A percentile compares a stretch with the other conserved stretches of the same genome.
Conservation (phyloP, 1,140 invertebrate species). For the Caenorhabditis tropicalis region DNA sequence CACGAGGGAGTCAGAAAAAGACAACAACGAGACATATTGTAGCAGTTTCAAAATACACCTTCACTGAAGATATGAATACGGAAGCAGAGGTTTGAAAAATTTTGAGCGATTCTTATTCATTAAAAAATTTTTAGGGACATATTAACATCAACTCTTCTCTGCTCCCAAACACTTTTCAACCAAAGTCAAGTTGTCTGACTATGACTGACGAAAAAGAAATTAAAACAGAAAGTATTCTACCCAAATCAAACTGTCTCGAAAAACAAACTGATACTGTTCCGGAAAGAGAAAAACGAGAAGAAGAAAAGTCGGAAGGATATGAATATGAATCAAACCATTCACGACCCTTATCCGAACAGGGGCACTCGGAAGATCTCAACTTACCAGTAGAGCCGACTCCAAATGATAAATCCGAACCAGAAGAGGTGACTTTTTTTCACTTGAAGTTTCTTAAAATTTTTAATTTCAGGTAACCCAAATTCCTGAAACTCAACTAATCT, state of each 20-base stretch:
- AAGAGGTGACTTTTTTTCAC: not conserved
- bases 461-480: not conserved
- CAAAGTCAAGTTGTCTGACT: not conserved
- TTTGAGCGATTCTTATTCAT: not conserved
- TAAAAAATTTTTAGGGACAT: not conserved
- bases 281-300: not conserved
- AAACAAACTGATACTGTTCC: not conserved
- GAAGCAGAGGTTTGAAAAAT: not conserved
- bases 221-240: not conserved
- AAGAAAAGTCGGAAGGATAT: not conserved
- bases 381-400: not conserved
- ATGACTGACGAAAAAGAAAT: not conserved
- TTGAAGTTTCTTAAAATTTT: no score
- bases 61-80: conserved; percentile 16
- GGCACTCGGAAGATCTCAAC: no score
- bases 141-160: not conserved
- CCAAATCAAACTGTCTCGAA: not conserved
- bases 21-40: not conserved
- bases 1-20: not conserved
- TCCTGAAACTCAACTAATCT: conserved; percentile 20
- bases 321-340: no score
- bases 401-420: not conserved
- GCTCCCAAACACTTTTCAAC: conserved; percentile 3
- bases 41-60: not conserved
- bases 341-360: no score